Base-by-base conservation (phyloP, 2,888 invertebrate species). In the Xestia xanthographa region DNA sequence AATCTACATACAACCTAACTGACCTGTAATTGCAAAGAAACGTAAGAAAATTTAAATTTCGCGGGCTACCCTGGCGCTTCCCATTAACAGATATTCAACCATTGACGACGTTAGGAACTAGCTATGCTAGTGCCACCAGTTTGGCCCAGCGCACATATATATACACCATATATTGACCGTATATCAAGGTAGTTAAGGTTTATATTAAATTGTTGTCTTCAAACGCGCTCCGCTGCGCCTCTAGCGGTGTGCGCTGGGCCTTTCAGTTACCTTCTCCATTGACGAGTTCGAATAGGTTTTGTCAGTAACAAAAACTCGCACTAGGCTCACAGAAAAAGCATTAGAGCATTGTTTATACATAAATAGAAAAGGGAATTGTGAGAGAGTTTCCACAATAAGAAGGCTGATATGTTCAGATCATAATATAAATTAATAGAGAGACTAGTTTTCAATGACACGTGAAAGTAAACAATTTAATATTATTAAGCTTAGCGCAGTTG, bases 361-460 rank as follows among this genome's bases (percentile, higher is more conserved):
- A 58, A 20, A 53, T 34, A 62, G 50, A 71, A 34, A 58, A 48
- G 14, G 68, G 12, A 14, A 48, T 1, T 29, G 20, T 12, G 29
- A 70, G 26, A 73, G 12, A 17, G 56, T 66, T 62, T 66, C 11
- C 22, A 66, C 26, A 66, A 20, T 58, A 60, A 29, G 53, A 66
- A 62, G 41, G 20, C 34, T 60, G 76, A 82, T 56, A 80, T 41
- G 69, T 77, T 87, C 77, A 87, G 85, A 86, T 83, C 83, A 81
- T 70, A 76, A 67, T 73, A 80, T 79, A 85, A 87, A 58, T 66
- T 79, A 77, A 80, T 81, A 86, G 81, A 87, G 82, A 87, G 87
- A 87, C 87, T 87, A 87, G 87, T 75, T 45, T 71, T 84, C 56
- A 53, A 87, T 87, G 84, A 87, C 86, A 86, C 86, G 48, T 63